phyloP scores from a whole-genome alignment of 2,888 invertebrate species.

The Drosophila pseudotakahashii region DNA sequence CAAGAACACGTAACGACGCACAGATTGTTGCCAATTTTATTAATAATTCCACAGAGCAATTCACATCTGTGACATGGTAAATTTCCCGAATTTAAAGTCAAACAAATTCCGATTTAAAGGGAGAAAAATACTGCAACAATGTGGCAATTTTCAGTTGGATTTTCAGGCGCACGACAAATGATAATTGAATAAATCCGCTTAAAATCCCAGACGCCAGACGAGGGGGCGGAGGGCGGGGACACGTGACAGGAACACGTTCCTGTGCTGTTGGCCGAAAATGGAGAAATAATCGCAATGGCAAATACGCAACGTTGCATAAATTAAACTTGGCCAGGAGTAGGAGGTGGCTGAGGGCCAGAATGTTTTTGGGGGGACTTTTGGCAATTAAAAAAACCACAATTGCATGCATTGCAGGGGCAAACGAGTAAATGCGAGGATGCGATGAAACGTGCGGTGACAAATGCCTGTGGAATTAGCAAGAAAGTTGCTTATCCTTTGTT shows the following conservation, averaged over 20 bases:
- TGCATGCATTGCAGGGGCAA: conserved; percentile 48
- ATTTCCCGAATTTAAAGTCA: conserved; percentile 40
- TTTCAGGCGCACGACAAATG: conserved; percentile 63
- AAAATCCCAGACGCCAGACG: conserved; percentile 56
- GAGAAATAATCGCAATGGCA: conserved; percentile 62
- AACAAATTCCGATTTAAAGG: conserved; percentile 49
- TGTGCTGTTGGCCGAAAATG: conserved; percentile 47
- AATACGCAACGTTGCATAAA: conserved; percentile 66
- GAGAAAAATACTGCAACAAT: conserved; percentile 42
- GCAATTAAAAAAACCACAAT: conserved; percentile 60
- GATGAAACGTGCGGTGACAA: conserved; percentile 53
- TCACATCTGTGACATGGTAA: conserved; percentile 37
- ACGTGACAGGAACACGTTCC: conserved; percentile 60
- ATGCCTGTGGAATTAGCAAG: conserved; percentile 58
- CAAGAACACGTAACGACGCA: conserved; percentile 16
- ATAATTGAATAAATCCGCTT: conserved; percentile 82
- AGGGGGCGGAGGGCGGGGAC: conserved; percentile 24
- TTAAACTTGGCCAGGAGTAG: conserved; percentile 35
- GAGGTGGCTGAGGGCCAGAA: conserved; percentile 26
- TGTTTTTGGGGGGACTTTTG: conserved; percentile 30
- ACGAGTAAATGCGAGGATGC: conserved; percentile 39
- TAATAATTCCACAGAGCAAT: conserved; percentile 17
- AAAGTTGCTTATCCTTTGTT: conserved; percentile 47
- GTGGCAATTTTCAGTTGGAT: conserved; percentile 43
- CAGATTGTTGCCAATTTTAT: conserved; percentile 1